These are phyloP conservation scores for Taenaris catops DNA, from an alignment of 2,888 invertebrate genomes.

Conservation along the genomic window DNA sequence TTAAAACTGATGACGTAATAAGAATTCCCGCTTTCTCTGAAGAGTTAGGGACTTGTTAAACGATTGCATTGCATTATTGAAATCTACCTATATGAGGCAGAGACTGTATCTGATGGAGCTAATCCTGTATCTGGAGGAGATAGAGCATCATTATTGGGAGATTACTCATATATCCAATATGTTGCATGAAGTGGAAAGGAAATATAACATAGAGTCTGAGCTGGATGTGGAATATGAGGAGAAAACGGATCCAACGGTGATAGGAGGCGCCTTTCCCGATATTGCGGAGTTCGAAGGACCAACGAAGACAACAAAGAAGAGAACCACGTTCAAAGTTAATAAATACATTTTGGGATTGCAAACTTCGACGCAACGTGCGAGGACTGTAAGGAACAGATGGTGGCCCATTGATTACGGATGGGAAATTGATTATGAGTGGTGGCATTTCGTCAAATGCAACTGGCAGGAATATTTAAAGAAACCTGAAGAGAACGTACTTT, in stretches of 20 bases:
- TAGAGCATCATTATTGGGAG: conserved; percentile 32
- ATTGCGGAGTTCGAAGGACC: background rate
- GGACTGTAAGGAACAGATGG: conserved; percentile 11
- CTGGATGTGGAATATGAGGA: conserved; percentile 7
- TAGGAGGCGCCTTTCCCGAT: background rate
- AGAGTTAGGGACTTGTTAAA: no score
- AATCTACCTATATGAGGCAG: conserved; percentile 9
- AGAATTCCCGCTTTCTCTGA: no score
- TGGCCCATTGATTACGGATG: conserved; percentile 40
- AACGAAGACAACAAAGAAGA: background rate
- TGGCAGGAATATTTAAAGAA: no score
- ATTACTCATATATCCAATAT: conserved; percentile 34
- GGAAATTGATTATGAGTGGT: conserved; percentile 37
- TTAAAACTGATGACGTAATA: no score
- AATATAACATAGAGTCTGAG: conserved; percentile 24
- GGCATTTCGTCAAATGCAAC: no score
- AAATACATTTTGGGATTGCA: background rate
- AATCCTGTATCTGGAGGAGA: conserved; percentile 23
- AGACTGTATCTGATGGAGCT: conserved; percentile 21
- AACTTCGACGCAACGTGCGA: background rate
- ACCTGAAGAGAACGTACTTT: no score
- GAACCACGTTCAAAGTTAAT: background rate
- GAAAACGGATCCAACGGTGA: background rate
- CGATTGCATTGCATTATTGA: no score
- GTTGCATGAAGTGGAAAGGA: conserved; percentile 37